Evolutionary conservation across 2,113 vertebrate genomes (phyloP), one percentile per base, ranked within the genome.

Genomic region (Anseranas semipalmata): DNA sequence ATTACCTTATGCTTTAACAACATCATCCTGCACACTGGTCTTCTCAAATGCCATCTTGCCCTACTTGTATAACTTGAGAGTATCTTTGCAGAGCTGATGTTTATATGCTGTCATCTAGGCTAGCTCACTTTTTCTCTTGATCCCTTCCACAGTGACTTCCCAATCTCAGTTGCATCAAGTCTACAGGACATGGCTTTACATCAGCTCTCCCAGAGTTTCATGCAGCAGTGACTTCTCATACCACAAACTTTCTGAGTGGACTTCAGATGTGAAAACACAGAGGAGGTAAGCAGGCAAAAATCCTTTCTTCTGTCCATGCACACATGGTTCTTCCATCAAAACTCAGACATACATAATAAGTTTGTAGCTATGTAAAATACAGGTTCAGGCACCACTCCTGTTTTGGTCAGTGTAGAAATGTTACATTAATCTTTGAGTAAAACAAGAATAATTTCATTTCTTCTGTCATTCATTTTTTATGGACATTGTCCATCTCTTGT

Each of bases 311-410:
- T 73, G 33, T 53, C 21, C 3, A 7, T 16, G 3, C 4, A 12
- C 24, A 15, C 0, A 1, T 55, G 2, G 19, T 74, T 89, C n/a
- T 75, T 15, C 30, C 10, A 30, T 63, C 8, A 46, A 87, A 87
- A 59, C 7, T 59, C n/a, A 50, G 27, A 46, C 2, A 24, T 22
- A 35, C 6, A 52, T 59, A 53, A 19, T 28, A 63, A 50, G 1
- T 41, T 78, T 78, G 41, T 13, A 94, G 33, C n/a, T 53, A 18
- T 1, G 1, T 65, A 78, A 85, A 82, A 63, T 48, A 9, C 2
- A 55, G 12, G 7, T 46, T 91, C 15, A 52, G 8, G 55, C 4
- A 2, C 10, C 3, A 76, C 0, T 70, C 12, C 16, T 53, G 2
- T 72, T 89, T 82, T 30, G 12, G 35, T 48, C 14, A 48, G 6